Evolutionary conservation across 2,888 invertebrate genomes (phyloP), one percentile per base, ranked within the genome.

Genomic region (Pammene aurita): DNA sequence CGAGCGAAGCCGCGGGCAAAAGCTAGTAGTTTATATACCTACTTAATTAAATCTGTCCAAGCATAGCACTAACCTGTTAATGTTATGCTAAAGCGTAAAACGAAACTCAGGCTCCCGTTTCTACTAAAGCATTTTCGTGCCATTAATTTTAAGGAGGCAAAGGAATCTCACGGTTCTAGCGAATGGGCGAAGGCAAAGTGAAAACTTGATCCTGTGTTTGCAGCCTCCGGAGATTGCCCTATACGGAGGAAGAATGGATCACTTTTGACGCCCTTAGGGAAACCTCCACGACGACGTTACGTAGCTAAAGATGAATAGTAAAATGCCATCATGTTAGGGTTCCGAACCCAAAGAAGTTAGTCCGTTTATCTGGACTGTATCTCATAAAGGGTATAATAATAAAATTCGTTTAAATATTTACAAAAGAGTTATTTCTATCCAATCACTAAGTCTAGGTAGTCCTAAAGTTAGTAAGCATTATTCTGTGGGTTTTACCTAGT

Each of bases 161-260:
- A 60, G 56, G 67, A 66, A 57, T 70, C 62, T 58, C 35, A 41
- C 14, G 50, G 55, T 55, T 34, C 50, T 35, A 54, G 54, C 52
- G 26, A 52, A 66, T 35, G 44, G 38, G 50, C 35, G 42, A 64
- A 57, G 68, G 63, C 64, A 54, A 68, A 57, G 66, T 66, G 70
- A 58, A 67, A 61, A 71, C 65, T 66, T 71, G 68, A 71, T 68
- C 56, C 68, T 34, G 52, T 66, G 65, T 54, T 55, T 63, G 50
- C 55, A 16, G 70, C 54, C 70, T 54, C 60, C 57, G 66, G 72
- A 66, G 71, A 63, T 61, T 62, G 58, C 61, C 66, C 66, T 60
- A 35, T 61, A 52, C 63, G 57, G 48, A 46, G 66, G 35, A 64
- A 70, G 70, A 71, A 75, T 70, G 72, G 73, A 72, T 74, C 72